Percentiles rank a stretch among this genome's conserved stretches.
These are phyloP conservation scores for Masticophis lateralis DNA, from an alignment of 2,797 vertebrate genomes.

Conservation along the genomic window DNA sequence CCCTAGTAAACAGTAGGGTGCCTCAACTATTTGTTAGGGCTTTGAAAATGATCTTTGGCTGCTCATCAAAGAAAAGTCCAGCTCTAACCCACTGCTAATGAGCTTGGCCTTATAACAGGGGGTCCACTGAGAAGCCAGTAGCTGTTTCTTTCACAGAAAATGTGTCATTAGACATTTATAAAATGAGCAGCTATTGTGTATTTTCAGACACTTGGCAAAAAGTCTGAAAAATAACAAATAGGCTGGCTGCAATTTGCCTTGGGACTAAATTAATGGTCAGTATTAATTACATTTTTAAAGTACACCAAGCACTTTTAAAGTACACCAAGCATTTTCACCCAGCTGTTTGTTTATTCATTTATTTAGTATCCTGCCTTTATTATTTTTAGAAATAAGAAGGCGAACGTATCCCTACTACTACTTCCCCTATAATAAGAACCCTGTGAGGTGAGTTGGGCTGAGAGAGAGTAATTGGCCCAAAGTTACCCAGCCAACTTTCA, in stretches of 20 bases:
- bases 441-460: neutral
- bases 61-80: neutral
- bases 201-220: conserved; percentile 14
- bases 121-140: neutral
- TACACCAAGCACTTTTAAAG: neutral
- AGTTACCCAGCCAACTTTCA: neutral
- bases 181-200: conserved; percentile 10
- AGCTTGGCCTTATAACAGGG: neutral
- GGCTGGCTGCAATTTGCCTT: neutral
- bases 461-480: neutral
- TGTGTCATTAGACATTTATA: neutral
- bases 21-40: neutral
- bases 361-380: neutral
- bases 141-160: neutral
- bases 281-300: neutral
- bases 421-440: neutral
- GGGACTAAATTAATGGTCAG: conserved; percentile 5
- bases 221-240: conserved; percentile 6
- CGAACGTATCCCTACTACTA: neutral
- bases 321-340: neutral
- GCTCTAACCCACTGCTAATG: conserved; percentile 21
- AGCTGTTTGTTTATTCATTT: no score
- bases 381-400: neutral
- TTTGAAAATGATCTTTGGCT: conserved; percentile 19
- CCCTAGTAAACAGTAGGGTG: conserved; percentile 24